Base-by-base conservation (phyloP, 2,113 vertebrate genomes). In the Lutjanus erythropterus region DNA sequence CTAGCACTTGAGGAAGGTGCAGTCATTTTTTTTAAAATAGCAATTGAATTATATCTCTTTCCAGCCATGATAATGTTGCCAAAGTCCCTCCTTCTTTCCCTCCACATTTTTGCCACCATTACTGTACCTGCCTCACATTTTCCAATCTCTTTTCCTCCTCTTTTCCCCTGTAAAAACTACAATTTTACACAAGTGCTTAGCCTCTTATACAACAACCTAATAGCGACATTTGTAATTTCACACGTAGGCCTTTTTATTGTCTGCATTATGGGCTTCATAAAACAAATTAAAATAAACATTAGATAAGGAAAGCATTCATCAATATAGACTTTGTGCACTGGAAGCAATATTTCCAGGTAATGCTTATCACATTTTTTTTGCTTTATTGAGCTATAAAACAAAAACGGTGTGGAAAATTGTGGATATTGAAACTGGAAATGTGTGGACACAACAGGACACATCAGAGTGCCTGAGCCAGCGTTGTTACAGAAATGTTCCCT, bases 321-420 rank as follows among this genome's bases (percentile, higher is more conserved):
- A n/a, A n/a, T n/a, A n/a, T n/a, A n/a, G n/a, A n/a, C n/a, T n/a
- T n/a, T n/a, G n/a, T n/a, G n/a, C n/a, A n/a, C n/a, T n/a, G n/a
- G n/a, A n/a, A n/a, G n/a, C 1, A 9, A 2, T 53, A 53, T 56
- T 16, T 49, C 16, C 33, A 41, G 16, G 14, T 1, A 18, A 39
- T 10, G 7, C 33, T 52, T 11, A 25, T 27, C 33, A 11, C 12
- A 31, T 46, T 44, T 42, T 46, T 46, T 44, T 42, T 55, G 9
- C 18, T 18, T 31, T 31, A 33, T 61, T 58, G 21, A 37, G 31
- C 23, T 77, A 12, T 68, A 52, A 59, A 67, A 58, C 6, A 46
- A 3, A 67, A 27, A 21, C 1, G 37, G 0, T 25, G 41, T 49
- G n/a, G 39, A 11, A 49, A 11, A 47, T 21, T 59, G 1, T 39